phyloP scores from a whole-genome alignment of 2,797 vertebrate species.

The Merluccius polli region DNA sequence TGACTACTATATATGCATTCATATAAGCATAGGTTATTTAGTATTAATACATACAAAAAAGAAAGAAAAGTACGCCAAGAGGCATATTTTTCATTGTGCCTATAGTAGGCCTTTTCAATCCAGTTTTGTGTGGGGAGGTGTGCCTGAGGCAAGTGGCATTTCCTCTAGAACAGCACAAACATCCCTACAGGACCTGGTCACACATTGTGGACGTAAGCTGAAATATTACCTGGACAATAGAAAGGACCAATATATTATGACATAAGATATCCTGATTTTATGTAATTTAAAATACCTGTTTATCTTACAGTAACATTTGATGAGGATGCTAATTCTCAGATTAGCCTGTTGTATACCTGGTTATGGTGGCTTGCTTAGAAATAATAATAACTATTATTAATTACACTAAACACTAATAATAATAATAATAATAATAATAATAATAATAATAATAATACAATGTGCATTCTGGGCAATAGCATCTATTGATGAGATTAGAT shows the following conservation, averaged over 20 bases:
- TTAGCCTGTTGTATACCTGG: not conserved
- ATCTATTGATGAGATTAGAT: not conserved
- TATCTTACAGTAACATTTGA: not conserved
- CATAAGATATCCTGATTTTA: too few species aligned
- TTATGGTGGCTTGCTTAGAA: not conserved
- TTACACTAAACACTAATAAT: too few species aligned
- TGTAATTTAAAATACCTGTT: not conserved
- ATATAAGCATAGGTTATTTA: constrained; percentile 5
- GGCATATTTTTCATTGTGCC: not conserved
- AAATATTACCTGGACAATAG: not conserved
- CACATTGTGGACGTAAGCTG: not conserved
- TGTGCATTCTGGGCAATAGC: not conserved
- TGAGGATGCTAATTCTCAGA: too few species aligned
- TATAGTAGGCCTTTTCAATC: not conserved
- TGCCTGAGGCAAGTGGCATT: constrained; percentile 15
- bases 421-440: not conserved
- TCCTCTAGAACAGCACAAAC: constrained; percentile 6
- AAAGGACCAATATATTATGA: too few species aligned
- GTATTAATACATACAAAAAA: not conserved
- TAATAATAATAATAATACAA: not conserved
- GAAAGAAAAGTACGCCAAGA: not conserved
- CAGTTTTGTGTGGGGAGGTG: not conserved
- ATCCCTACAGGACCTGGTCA: not conserved
- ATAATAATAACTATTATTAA: too few species aligned
- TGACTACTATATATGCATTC: not conserved